Evolutionary conservation across 2,888 invertebrate genomes (phyloP).

Genomic region (Oligia latruncula): DNA sequence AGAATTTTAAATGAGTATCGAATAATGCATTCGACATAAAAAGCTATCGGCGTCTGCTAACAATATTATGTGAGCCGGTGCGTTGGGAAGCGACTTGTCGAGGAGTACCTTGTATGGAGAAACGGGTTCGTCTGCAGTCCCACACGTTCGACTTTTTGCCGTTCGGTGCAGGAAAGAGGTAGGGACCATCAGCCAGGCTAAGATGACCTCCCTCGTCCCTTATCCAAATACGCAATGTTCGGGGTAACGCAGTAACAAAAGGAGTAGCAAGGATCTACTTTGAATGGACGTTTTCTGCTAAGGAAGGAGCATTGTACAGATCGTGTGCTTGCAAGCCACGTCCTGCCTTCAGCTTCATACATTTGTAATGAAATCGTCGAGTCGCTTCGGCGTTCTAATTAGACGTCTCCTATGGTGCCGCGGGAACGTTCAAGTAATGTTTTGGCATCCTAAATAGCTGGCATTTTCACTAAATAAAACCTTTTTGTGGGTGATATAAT

Average conservation of each 20-base stretch:
- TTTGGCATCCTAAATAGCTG: constrained; percentile 57
- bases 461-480: constrained; percentile 47
- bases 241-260: constrained; percentile 69
- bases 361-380: constrained; percentile 86
- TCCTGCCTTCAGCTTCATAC: constrained; percentile 81
- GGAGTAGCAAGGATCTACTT: constrained; percentile 73
- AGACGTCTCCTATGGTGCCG: constrained; percentile 73
- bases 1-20: constrained; percentile 90
- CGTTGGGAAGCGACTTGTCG: constrained; percentile 88
- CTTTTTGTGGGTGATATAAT: constrained; percentile 38
- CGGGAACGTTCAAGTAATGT: constrained; percentile 57
- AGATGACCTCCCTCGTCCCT: constrained; percentile 74
- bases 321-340: constrained; percentile 84
- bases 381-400: constrained; percentile 79
- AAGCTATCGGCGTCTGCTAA: constrained; percentile 89
- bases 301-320: constrained; percentile 85
- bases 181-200: constrained; percentile 78
- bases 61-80: constrained; percentile 89
- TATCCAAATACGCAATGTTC: constrained; percentile 58
- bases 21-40: constrained; percentile 90
- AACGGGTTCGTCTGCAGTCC: constrained; percentile 89
- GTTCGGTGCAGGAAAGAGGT: constrained; percentile 85
- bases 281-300: constrained; percentile 74
- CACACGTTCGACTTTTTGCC: constrained; percentile 89
- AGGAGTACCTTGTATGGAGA: constrained; percentile 88